Evolutionary conservation across 1,140 invertebrate species (phyloP), one percentile per base, ranked within the genome.

Genomic region (Ceratina australensis): DNA sequence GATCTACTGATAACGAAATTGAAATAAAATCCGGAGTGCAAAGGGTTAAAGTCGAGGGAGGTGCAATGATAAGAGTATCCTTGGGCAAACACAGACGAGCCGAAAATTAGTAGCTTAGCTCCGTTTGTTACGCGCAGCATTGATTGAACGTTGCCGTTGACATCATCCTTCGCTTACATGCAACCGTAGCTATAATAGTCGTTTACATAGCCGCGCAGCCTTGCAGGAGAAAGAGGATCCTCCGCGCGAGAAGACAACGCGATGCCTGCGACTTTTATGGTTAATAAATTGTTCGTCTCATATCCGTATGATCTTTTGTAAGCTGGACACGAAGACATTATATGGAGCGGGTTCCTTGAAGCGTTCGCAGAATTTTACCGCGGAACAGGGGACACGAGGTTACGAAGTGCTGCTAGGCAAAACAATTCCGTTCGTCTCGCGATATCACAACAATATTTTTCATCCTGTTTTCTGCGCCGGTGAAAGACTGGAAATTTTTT

Each of bases 201-300:
- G 82, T 88, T 88, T 86, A 76, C 88, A 88, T 83, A 85, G 80
- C 28, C 78, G 22, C 68, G 54, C 61, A 68, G 74, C 57, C 42
- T 76, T 56, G 72, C 50, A n/a, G 64, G 54, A 71, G 80, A 73
- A 66, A 42, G 54, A 71, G 8, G 65, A 80, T 71, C 66, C 22
- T 72, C 42, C n/a, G 47, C 54, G n/a, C 8, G 16, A 33, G 60
- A 74, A 68, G 60, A 65, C 47, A n/a, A 82, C n/a, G 16, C 26
- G 20, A 24, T 49, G 59, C 67, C 56, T 16, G 22, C 0, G 57
- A 71, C 26, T 24, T 26, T 79, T 74, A 79, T 82, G 66, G 47
- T 79, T 66, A 82, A 74, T 82, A 52, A 71, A 76, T 28, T 56
- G 15, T 3, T 2, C 16, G 18, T 3, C 26, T 42, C 2, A 33